phyloP scores from a whole-genome alignment of 2,797 vertebrate species.

The Tenualosa thibaudeaui region DNA sequence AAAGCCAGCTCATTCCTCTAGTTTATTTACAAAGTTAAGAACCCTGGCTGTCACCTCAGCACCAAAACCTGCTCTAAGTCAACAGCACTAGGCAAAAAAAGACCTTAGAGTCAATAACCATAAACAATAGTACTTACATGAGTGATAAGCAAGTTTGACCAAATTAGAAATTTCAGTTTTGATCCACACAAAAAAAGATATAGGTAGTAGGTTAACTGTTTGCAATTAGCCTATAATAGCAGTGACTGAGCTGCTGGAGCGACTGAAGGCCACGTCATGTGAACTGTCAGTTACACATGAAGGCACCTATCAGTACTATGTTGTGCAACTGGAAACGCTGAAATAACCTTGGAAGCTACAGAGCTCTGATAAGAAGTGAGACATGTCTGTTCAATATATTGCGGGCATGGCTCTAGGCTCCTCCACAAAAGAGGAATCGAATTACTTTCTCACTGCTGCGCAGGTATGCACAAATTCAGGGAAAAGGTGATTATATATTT shows the following conservation, averaged over 20 bases:
- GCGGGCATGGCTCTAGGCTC: background rate
- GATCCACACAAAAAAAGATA: background rate
- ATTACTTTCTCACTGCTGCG: background rate
- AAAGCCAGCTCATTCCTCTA: conserved; percentile 35
- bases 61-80: background rate
- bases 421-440: background rate
- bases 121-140: background rate
- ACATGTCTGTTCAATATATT: background rate
- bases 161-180: background rate
- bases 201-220: background rate
- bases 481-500: background rate
- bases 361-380: background rate
- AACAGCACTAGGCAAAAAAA: background rate
- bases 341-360: background rate
- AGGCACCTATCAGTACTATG: background rate
- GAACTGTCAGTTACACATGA: background rate
- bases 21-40: conserved; percentile 39
- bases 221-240: background rate
- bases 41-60: background rate
- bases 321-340: background rate
- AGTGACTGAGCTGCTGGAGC: background rate
- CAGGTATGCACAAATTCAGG: background rate
- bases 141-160: background rate
- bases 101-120: background rate
- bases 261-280: background rate